Evolutionary conservation across 2,888 invertebrate genomes (phyloP), one percentile per base, ranked within the genome.

Genomic region (Operophtera brumata): DNA sequence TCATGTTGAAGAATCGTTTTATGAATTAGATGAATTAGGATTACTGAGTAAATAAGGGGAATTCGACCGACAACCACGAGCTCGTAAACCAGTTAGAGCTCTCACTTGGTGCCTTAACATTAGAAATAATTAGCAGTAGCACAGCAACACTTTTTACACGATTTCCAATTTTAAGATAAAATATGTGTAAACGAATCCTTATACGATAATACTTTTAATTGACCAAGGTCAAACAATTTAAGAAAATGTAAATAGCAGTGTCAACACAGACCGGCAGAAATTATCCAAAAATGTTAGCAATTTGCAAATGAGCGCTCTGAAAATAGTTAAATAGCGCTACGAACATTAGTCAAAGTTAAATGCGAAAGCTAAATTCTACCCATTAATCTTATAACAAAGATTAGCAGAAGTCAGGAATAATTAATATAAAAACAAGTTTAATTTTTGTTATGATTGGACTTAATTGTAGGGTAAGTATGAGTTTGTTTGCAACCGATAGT

Each of bases 361-460:
- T 51, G 49, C 46, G 44, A 50, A 52, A 54, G n/a, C 40, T 48
- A 54, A 59, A 61, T 35, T 41, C 48, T 54, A 42, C 26, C 34
- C 54, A 55, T 59, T 52, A 52, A 59, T 59, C 52, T 59, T 48
- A 5, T 32, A 41, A 52, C 51, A 46, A 54, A 47, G 51, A 43
- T 54, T 46, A 47, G 45, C 47, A 47, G 54, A 50, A 49, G 50
- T 42, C 37, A 12, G 11, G 28, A 50, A 47, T 55, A 55, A 50
- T 55, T 50, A 55, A 47, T 47, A 55, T 42, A n/a, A 13, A 20
- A 48, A 34, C 30, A 48, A 34, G 34, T 45, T 44, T 35, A 40
- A 48, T 54, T 54, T 45, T 20, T 30, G 44, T 45, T 49, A 42
- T 25, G 35, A 37, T 37, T 46, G 14, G 13, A 26, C 36, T 36